Percentiles rank a stretch among this genome's conserved stretches.
Conservation (phyloP, 35 echinoderm and acorn worm genomes). For the Apostichopus californicus region DNA sequence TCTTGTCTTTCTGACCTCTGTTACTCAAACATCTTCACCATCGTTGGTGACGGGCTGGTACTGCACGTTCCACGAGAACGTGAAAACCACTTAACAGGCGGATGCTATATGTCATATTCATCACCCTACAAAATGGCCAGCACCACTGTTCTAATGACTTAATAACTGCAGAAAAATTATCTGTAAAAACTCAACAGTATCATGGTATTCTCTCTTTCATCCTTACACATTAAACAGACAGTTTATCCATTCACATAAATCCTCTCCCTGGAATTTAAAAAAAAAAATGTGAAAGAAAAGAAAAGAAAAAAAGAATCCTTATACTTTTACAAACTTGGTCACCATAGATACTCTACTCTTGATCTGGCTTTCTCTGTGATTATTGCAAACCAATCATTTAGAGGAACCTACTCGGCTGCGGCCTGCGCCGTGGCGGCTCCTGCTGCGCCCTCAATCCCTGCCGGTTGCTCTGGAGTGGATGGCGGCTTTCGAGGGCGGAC, state of each 20-base stretch:
- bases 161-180: neutral
- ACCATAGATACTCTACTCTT: neutral
- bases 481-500: slow-evolving; percentile 36
- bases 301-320: neutral
- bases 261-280: too few relatives aligned
- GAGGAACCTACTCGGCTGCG: neutral
- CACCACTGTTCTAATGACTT: neutral
- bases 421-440: slow-evolving; percentile 37
- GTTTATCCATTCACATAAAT: too few relatives aligned
- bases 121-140: neutral
- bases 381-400: neutral
- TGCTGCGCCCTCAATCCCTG: slow-evolving; percentile 19
- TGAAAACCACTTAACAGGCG: too few relatives aligned
- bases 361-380: neutral
- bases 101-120: too few relatives aligned
- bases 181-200: neutral
- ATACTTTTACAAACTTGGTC: neutral
- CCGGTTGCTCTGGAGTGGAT: neutral
- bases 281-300: neutral
- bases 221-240: too few relatives aligned
- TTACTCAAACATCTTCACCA: neutral
- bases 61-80: too few relatives aligned
- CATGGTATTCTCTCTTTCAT: neutral
- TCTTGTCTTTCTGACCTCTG: too few relatives aligned
- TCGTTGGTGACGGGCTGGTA: neutral